Evolutionary conservation across 2,888 invertebrate genomes (phyloP), one percentile per base, ranked within the genome.

Genomic region (Pardosa pseudoannulata): DNA sequence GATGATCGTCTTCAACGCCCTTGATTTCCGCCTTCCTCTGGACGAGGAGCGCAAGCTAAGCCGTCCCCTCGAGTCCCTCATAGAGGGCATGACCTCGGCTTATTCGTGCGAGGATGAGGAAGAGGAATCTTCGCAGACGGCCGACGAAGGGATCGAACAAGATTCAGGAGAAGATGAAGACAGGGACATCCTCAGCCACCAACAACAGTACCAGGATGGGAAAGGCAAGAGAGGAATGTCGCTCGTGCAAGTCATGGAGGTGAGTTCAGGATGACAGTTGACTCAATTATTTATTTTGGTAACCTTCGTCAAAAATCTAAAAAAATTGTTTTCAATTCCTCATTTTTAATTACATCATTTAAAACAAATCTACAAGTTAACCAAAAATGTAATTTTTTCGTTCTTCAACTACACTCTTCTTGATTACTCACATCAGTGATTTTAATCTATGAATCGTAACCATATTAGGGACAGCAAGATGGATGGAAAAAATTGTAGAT

Each of bases 31-130:
- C 89, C 94, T 96, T 90, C 94, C 94, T 64, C 95, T 95, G 90
- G 95, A 96, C 88, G 97, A 97, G 92, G 97, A 98, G 93, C 93
- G 96, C 89, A 94, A 95, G 90, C 94, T 98, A 90, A 96, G 96
- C 89, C 94, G 95, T 16, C 96, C 96, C 91, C 94, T 98, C 89
- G 96, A 97, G 92, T 93, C 94, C 75, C 94, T 98, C 79, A 96
- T 98, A 91, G 95, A 87, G 75, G 28, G 70, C 29, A 88, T 88
- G 88, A 88, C 87, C 11, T 87, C 87, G 27, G 68, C 72, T 31
- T 29, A 36, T 11, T 9, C 56, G 23, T 56, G 31, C 11, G 74
- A 62, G 19, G 74, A 56, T 2, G 89, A 90, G 78, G 92, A 94
- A 92, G 92, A 94, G 92, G 81, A 85, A 16, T 70, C 71, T 11